Evolutionary conservation across 1,140 invertebrate species (phyloP).

Genomic region (Drosophila fuyamai): DNA sequence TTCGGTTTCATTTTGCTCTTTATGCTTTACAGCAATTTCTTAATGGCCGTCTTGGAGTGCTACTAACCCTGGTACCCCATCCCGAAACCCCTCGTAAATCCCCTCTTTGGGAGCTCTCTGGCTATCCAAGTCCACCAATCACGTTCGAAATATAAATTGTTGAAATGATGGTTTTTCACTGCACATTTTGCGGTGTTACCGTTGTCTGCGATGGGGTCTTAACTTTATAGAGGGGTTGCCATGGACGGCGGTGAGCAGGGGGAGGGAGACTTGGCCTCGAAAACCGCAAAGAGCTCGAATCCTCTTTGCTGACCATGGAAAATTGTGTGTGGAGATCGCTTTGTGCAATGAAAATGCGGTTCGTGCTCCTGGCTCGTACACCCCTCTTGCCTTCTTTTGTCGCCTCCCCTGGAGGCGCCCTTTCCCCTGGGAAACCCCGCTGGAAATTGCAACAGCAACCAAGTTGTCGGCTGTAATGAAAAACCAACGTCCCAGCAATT

Average conservation of each 20-base stretch:
- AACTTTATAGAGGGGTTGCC: not conserved
- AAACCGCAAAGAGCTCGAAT: constrained; percentile 63
- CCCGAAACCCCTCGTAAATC: not conserved
- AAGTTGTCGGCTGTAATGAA: constrained; percentile 63
- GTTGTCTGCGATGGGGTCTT: constrained; percentile 32
- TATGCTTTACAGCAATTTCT: constrained; percentile 81
- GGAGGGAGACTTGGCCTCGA: constrained; percentile 40
- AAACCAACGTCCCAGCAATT: constrained; percentile 80
- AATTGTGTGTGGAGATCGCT: constrained; percentile 71
- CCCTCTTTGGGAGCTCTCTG: not conserved
- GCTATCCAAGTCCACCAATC: constrained; percentile 63
- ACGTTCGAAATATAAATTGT: constrained; percentile 84
- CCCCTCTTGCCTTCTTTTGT: not conserved
- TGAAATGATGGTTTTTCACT: constrained; percentile 83
- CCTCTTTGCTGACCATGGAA: constrained; percentile 65
- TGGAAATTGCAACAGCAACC: constrained; percentile 12
- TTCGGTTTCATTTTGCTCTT: constrained; percentile 78
- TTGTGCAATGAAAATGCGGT: constrained; percentile 78
- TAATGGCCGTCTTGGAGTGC: constrained; percentile 71
- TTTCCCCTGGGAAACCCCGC: not conserved
- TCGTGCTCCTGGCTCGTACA: constrained; percentile 65
- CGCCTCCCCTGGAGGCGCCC: not conserved
- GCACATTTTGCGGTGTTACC: constrained; percentile 51
- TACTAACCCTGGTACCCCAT: constrained; percentile 15
- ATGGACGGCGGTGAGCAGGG: not conserved